Evolutionary conservation across 2,888 invertebrate species (phyloP), one percentile per base, ranked within the genome.

Genomic region (Trilocha varians): DNA sequence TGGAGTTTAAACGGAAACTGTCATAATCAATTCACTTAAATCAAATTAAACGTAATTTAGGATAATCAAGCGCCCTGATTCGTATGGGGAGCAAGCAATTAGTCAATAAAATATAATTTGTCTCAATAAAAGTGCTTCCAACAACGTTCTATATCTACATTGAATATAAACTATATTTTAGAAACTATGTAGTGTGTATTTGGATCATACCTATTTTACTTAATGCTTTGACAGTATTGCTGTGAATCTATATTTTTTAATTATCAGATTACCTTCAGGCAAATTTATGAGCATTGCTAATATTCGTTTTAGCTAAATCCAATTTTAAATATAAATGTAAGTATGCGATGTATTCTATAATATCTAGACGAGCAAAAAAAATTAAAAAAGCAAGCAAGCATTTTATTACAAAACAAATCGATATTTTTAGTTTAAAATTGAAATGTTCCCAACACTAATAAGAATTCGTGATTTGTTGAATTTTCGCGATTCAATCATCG

Each of bases 31-130:
- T 66, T 71, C 60, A 70, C 70, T 70, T 68, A 51, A 62, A 74
- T 70, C 62, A 57, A 70, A 80, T 79, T 72, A 77, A 46, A 64
- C 63, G 62, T 69, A 77, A 80, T 78, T 76, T 71, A 49, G 51
- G 52, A 53, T 63, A 68, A 77, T 70, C 58, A 62, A 57, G 53
- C 52, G 53, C 42, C 43, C 37, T 42, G 35, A 41, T 38, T 47
- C 45, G 48, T 50, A 48, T 53, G 53, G 60, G 64, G 70, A 62
- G 57, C 48, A 47, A 47, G 50, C 69, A 70, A 75, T 78, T 75
- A 74, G 59, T 62, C 55, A 66, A 72, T 76, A 46, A 49, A 50
- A 38, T n/a, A 32, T 25, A 25, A 40, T 44, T 44, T 44, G 39
- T 36, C 18, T 32, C 33, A 39, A 43, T 36, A 13, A 37, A 39